Percentiles rank a stretch among this genome's conserved stretches.
Conservation (phyloP, 2,888 invertebrate genomes). For the Pheosia gnoma region DNA sequence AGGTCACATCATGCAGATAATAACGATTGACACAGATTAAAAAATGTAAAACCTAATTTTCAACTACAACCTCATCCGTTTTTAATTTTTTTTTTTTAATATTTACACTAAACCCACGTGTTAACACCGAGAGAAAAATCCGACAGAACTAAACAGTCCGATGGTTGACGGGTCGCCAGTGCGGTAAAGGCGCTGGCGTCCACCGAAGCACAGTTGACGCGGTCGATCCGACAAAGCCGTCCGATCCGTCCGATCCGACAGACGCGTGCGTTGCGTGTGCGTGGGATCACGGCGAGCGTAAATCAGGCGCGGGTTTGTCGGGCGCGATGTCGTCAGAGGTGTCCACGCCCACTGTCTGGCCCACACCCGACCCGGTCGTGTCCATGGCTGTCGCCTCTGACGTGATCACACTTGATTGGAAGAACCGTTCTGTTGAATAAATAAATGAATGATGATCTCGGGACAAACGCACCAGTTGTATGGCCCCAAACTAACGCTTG, state of each 20-base stretch:
- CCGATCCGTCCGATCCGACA: slow-evolving; percentile 25
- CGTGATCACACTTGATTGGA: slow-evolving; percentile 85
- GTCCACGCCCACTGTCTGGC: slow-evolving; percentile 58
- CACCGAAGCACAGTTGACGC: slow-evolving; percentile 59
- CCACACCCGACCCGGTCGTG: slow-evolving; percentile 64
- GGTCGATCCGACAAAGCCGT: slow-evolving; percentile 7
- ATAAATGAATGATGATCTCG: background rate
- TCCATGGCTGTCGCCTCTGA: slow-evolving; percentile 84
- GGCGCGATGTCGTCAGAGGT: slow-evolving; percentile 73
- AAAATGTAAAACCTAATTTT: slow-evolving; percentile 54
- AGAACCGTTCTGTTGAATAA: slow-evolving; percentile 83
- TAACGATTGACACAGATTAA: slow-evolving; percentile 53
- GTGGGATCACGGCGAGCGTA: slow-evolving; percentile 68
- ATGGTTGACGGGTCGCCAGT: slow-evolving; percentile 77
- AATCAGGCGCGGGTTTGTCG: slow-evolving; percentile 73
- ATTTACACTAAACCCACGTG: slow-evolving; percentile 61
- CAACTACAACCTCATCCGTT: slow-evolving; percentile 58
- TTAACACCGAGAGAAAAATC: slow-evolving; percentile 13
- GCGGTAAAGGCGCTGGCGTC: slow-evolving; percentile 78
- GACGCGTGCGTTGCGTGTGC: slow-evolving; percentile 29
- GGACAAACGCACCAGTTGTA: too few relatives aligned
- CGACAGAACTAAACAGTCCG: slow-evolving; percentile 58
- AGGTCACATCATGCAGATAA: slow-evolving; percentile 52
- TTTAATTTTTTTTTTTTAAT: slow-evolving; percentile 39
- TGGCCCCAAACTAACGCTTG: too few relatives aligned